phyloP scores from a whole-genome alignment of 1,140 invertebrate species.

The Lineus longissimus region DNA sequence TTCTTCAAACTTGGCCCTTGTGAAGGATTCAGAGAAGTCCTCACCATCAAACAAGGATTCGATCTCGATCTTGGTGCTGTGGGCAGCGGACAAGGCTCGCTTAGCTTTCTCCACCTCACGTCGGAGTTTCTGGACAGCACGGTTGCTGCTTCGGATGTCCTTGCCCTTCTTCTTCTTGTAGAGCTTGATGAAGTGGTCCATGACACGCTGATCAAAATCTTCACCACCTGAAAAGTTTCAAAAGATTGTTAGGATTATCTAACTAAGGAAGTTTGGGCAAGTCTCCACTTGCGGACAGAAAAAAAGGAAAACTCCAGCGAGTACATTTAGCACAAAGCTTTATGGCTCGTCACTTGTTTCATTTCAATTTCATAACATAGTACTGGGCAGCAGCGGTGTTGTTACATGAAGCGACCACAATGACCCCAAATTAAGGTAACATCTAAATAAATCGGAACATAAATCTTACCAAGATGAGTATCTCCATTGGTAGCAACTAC shows the following conservation, averaged over 20 bases:
- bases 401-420: no score
- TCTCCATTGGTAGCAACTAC: conserved; percentile 96
- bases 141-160: conserved; percentile 89
- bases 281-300: no score
- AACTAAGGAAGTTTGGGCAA: no score
- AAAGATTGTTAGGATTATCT: not conserved
- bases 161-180: conserved; percentile 99
- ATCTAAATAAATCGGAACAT: no score
- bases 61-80: conserved; percentile 97
- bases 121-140: conserved; percentile 92
- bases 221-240: conserved; percentile 70
- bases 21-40: conserved; percentile 98
- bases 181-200: conserved; percentile 97
- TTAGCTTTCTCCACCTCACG: conserved; percentile 98
- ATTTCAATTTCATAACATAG: no score
- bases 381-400: no score
- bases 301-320: no score
- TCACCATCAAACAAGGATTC: conserved; percentile 99
- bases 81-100: conserved; percentile 88
- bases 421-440: no score
- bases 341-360: no score
- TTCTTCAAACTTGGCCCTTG: conserved; percentile 98
- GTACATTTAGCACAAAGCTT: no score
- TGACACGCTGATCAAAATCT: conserved; percentile 97
- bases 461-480: conserved; percentile 76